These are phyloP conservation scores for Pachyrhynchus sulphureomaculatus DNA, from an alignment of 1,140 invertebrate genomes.

Conservation along the genomic window DNA sequence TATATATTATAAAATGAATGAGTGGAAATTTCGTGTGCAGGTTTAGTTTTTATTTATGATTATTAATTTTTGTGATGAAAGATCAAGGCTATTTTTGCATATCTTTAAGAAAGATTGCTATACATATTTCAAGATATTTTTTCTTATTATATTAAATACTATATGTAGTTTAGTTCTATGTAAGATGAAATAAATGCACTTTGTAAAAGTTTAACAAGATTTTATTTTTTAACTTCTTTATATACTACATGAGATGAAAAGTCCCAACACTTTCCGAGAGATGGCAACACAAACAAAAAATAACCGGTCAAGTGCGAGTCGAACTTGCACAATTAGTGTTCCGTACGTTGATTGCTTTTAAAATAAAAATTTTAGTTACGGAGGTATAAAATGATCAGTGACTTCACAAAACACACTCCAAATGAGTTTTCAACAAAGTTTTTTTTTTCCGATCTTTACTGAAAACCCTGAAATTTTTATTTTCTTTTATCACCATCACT, in stretches of 20 bases:
- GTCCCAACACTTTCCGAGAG: too few relatives aligned
- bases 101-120: not conserved
- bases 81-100: not conserved
- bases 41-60: not conserved
- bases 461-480: not conserved
- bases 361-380: too few relatives aligned
- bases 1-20: not conserved
- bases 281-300: too few relatives aligned
- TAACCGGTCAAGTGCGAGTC: too few relatives aligned
- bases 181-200: not conserved
- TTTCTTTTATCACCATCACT: not conserved
- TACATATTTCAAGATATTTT: slow-evolving; percentile 3
- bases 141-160: slow-evolving; percentile 4
- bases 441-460: too few relatives aligned
- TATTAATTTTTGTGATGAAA: not conserved
- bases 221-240: not conserved
- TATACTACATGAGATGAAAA: not conserved
- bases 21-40: not conserved
- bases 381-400: too few relatives aligned
- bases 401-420: too few relatives aligned
- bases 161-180: not conserved
- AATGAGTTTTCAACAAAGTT: too few relatives aligned
- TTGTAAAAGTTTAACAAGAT: not conserved
- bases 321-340: not conserved
- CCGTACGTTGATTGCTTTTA: too few relatives aligned